phyloP scores from a whole-genome alignment of 2,888 invertebrate genomes.

The Alloscopus bannaensis region DNA sequence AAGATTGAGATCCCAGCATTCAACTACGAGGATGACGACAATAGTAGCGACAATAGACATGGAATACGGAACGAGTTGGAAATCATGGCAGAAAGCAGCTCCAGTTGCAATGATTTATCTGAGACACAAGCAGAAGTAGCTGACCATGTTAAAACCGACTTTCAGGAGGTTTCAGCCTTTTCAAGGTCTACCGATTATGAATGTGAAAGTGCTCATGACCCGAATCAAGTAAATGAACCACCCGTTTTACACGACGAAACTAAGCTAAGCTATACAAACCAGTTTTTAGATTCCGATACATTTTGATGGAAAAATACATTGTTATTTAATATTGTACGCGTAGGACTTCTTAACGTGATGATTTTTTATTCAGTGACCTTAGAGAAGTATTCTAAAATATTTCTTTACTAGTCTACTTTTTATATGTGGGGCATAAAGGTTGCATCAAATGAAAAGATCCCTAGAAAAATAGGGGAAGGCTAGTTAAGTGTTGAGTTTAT shows the following conservation, averaged over 20 bases:
- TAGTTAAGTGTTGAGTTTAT: background rate
- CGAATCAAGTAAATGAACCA: background rate
- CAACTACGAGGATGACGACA: background rate
- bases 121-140: background rate
- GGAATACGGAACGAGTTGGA: too few species aligned
- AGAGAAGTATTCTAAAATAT: conserved; percentile 14
- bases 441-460: background rate
- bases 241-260: background rate
- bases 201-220: too few species aligned
- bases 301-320: too few species aligned
- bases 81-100: too few species aligned
- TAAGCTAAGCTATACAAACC: background rate
- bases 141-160: background rate
- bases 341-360: too few species aligned
- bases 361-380: conserved; percentile 21
- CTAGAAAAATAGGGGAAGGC: conserved; percentile 2
- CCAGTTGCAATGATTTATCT: background rate
- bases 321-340: too few species aligned
- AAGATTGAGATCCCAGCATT: conserved; percentile 14
- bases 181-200: background rate
- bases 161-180: background rate
- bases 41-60: background rate
- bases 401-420: too few species aligned
- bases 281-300: too few species aligned
- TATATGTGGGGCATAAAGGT: too few species aligned